phyloP scores from a whole-genome alignment of 2,888 invertebrate genomes.

The Andrena fulva region DNA sequence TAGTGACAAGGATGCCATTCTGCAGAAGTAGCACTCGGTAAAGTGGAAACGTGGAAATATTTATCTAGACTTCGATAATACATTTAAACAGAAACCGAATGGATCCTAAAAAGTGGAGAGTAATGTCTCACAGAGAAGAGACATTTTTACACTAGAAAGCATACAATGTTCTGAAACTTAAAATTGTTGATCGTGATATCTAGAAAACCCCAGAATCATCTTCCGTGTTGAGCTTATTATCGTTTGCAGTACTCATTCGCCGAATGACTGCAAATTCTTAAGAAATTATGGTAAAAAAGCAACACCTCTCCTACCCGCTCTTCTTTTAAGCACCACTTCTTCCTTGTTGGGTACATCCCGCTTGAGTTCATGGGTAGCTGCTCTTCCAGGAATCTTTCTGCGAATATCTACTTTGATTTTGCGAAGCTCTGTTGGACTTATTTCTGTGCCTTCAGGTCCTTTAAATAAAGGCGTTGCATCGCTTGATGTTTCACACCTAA shows the following conservation, averaged over 20 bases:
- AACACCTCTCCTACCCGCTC: conserved; percentile 75
- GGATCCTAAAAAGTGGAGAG: background rate
- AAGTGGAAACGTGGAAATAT: conserved; percentile 1
- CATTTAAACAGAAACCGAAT: too few species aligned
- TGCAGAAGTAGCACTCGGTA: conserved; percentile 3
- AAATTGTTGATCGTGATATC: background rate
- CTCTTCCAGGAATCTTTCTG: conserved; percentile 65
- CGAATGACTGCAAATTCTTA: conserved; percentile 26
- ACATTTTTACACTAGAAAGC: conserved; percentile 20
- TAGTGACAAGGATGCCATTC: background rate
- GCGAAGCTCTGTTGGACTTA: conserved; percentile 66
- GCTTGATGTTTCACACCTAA: conserved; percentile 66
- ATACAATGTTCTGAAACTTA: conserved; percentile 11
- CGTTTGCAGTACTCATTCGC: background rate
- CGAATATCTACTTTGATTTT: conserved; percentile 75
- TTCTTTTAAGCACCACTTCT: conserved; percentile 74
- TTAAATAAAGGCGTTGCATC: conserved; percentile 69
- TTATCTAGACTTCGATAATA: background rate
- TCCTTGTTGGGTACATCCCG: conserved; percentile 75
- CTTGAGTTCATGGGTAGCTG: conserved; percentile 58
- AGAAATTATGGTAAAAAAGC: conserved; percentile 18
- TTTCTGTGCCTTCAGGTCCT: conserved; percentile 71
- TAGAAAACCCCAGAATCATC: background rate
- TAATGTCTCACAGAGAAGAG: background rate
- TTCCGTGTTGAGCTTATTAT: conserved; percentile 18